Percentiles rank a stretch among this genome's conserved stretches.
Evolutionary conservation across 2,113 vertebrate species (phyloP).

Genomic region (Petaurus breviceps): DNA sequence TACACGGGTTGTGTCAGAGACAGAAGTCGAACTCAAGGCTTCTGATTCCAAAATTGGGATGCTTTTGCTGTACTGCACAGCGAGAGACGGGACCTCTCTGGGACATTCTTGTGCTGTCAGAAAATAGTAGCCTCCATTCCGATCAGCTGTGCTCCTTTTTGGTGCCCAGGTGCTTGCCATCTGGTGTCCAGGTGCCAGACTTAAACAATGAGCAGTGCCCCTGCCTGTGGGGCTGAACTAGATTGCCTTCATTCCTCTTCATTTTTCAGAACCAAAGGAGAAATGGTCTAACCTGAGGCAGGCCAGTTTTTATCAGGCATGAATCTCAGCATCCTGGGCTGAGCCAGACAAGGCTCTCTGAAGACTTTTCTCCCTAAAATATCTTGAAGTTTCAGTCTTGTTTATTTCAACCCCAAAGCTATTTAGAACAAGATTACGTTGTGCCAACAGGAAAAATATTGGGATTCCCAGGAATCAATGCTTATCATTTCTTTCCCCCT

Average conservation of each 20-base stretch:
- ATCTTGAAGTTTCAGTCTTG: not conserved
- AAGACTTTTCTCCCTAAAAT: not conserved
- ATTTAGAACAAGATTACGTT: not conserved
- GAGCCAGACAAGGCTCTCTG: not conserved
- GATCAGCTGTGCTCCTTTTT: not conserved
- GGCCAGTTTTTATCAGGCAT: no score
- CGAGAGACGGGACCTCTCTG: not conserved
- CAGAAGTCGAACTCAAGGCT: not conserved
- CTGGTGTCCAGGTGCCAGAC: conserved; percentile 61
- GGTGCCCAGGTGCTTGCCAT: conserved; percentile 19
- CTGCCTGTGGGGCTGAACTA: not conserved
- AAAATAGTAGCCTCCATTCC: not conserved
- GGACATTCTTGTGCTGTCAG: not conserved
- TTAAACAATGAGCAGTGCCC: conserved; percentile 19
- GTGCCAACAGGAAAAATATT: not conserved
- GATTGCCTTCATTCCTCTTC: not conserved
- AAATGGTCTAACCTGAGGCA: not conserved
- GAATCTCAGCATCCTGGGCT: not conserved
- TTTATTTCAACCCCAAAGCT: not conserved
- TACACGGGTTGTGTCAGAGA: not conserved
- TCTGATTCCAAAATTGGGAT: not conserved
- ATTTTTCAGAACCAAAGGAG: not conserved
- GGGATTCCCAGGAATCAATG: not conserved
- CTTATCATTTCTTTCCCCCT: not conserved
- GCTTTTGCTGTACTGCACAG: not conserved